Base-by-base conservation (phyloP, 1,140 invertebrate species). In the Drosophila funebris region DNA sequence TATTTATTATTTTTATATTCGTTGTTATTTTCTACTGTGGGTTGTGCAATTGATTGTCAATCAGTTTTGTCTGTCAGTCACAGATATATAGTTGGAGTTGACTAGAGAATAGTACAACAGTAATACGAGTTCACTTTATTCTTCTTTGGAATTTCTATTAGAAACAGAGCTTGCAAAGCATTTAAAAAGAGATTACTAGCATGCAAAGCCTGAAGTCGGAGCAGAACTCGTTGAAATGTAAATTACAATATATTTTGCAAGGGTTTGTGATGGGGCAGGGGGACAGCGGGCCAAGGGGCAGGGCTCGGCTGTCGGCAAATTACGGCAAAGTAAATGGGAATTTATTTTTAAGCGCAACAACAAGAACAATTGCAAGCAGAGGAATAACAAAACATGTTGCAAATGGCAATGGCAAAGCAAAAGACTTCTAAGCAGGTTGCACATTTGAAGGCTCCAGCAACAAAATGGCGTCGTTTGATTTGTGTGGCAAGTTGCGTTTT, bases 381-480 rank as follows among this genome's bases (percentile, higher is more conserved):
- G 33, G 24, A 27, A 46, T 43, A 52, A 31, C 52, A 29, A 60
- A 50, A 53, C 57, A 74, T 20, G 31, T 58, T 62, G 52, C 57
- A 74, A 76, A 69, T 58, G 46, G 70, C 33, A 73, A 11, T 11
- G 39, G 6, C 29, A 29, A 48, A 4, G 46, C 13, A 29, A 52
- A 31, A 18, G 48, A 31, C 48, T 20, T 20, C n/a, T 8, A 29
- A 5, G 4, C 22, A 52, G 36, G 58, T 88, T 87, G 82, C 78
- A 87, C 82, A 53, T 87, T 87, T 87, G 48, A 81, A 85, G 76
- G 76, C 76, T 33, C 3, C 9, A 43, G 41, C 44, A 67, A 78
- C 83, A 87, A 87, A 87, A 87, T 87, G 82, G 82, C 83, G 84
- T 36, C 57, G 82, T 54, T 48, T 58, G 75, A 72, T 62, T 78